Conservation (phyloP, 2,113 vertebrate species). For the Mellivora capensis region DNA sequence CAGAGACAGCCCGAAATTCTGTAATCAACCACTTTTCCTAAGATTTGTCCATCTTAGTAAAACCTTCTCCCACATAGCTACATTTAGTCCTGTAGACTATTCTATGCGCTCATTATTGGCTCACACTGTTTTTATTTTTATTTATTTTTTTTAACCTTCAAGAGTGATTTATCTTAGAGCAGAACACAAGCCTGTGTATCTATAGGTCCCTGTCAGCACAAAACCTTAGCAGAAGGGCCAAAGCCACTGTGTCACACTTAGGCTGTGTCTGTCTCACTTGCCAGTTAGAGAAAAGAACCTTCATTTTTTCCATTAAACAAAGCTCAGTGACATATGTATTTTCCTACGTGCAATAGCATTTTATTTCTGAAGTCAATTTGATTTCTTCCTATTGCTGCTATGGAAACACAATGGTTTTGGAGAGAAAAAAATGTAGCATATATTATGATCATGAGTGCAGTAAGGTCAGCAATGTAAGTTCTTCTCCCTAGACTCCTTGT, state of each 20-base stretch:
- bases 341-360: not conserved
- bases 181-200: rapidly evolving
- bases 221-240: not conserved
- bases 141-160: not conserved
- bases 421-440: not conserved
- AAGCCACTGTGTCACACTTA: rapidly evolving
- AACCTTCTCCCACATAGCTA: not conserved
- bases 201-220: too few species aligned
- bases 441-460: not conserved
- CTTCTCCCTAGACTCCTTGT: not conserved
- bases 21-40: too few species aligned
- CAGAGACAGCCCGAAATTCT: too few species aligned
- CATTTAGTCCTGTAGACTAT: not conserved
- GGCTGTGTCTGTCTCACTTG: not conserved
- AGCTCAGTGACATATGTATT: not conserved
- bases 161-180: not conserved
- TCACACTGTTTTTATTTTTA: not conserved
- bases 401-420: not conserved
- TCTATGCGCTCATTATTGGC: not conserved
- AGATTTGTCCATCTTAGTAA: too few species aligned
- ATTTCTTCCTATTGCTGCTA: not conserved
- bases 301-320: not conserved
- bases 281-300: not conserved
- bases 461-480: not conserved
- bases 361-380: not conserved